Evolutionary conservation across 37 sponge, comb jelly and placozoan species (phyloP), one percentile per base, ranked within the genome.

Genomic region (Tethya wilhelma): DNA sequence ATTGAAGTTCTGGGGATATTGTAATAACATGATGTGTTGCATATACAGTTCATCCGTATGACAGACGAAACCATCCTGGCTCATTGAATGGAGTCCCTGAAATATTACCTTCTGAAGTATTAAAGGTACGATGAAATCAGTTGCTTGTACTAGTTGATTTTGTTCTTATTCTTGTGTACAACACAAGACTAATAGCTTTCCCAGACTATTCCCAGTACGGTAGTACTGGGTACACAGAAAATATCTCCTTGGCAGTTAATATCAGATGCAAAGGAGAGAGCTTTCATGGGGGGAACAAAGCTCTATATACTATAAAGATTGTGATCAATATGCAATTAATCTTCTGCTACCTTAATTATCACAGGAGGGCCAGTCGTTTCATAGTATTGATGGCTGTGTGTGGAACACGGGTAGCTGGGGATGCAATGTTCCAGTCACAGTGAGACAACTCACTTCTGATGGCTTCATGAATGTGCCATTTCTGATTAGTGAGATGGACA

Each of bases 361-460:
- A n/a, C n/a, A n/a, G n/a, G n/a, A n/a, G n/a, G n/a, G n/a, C n/a
- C n/a, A n/a, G n/a, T n/a, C n/a, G n/a, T n/a, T n/a, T n/a, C n/a
- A 4, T 1, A 49, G 73, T 25, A 20, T 58, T 14, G 75, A 75
- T 59, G 75, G 75, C 23, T 59, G 75, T 58, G n/a, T 59, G 40
- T 75, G 75, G 75, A 75, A 9, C 59, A 59, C 25, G 26, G 75
- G 59, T 7, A 33, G 36, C 41, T 75, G 75, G 75, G 40, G 58
- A 14, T 23, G 20, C 2, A 41, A 32, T 22, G 59, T 75, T 39
- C 1, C 32, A 41, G 59, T 75, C 25, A 75, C 75, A 12, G 28
- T 75, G 3, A 75, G 75, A 38, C 38, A 38, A n/a, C n/a, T n/a
- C n/a, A n/a, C n/a, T n/a, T n/a, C n/a, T n/a, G 75, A 33, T 75